Evolutionary conservation across 37 sponge, comb jelly and placozoan species (phyloP).

Genomic region (Eunapius fragilis): DNA sequence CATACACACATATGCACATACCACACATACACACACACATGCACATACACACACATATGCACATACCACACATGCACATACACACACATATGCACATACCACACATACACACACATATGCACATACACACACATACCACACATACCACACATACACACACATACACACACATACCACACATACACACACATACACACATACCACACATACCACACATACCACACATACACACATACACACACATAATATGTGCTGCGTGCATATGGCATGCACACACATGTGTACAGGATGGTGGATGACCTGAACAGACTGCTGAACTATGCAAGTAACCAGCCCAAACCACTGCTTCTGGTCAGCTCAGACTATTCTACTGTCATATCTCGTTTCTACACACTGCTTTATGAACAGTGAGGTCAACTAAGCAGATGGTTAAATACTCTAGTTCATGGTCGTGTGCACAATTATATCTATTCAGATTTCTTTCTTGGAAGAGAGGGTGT

Average conservation of each 20-base stretch:
- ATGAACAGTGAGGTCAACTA: constrained; percentile 45
- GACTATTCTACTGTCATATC: constrained; percentile 52
- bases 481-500: not conserved
- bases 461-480: not conserved
- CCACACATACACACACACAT: not conserved
- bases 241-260: too few species aligned
- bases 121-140: not conserved
- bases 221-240: not conserved
- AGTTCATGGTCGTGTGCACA: too few species aligned
- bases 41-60: not conserved
- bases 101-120: not conserved
- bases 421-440: not conserved
- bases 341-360: constrained; percentile 55
- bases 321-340: constrained; percentile 47
- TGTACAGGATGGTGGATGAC: constrained; percentile 59
- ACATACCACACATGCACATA: too few species aligned
- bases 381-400: constrained; percentile 65
- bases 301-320: constrained; percentile 35
- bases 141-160: not conserved
- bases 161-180: too few species aligned
- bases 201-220: too few species aligned
- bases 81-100: too few species aligned
- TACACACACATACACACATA: too few species aligned
- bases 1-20: not conserved
- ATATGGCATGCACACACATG: not conserved